These are phyloP conservation scores for Sphaerodactylus townsendi DNA, from an alignment of 2,113 vertebrate species.

Conservation along the genomic window DNA sequence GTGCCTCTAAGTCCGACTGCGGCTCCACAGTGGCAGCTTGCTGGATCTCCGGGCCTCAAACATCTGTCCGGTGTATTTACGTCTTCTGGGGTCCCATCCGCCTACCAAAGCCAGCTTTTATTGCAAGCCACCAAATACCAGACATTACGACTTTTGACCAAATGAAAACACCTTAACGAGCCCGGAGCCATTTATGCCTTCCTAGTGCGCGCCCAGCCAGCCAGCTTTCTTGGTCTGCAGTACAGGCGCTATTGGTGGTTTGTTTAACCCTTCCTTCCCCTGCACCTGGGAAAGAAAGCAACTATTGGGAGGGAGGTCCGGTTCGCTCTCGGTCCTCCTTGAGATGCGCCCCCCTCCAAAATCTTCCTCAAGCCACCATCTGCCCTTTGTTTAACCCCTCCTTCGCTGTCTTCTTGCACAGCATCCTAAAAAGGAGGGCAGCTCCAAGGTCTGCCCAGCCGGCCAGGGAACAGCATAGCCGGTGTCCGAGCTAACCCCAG, in stretches of 20 bases:
- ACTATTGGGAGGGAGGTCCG: too few relatives aligned
- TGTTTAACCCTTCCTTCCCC: neutral
- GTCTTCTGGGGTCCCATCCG: conserved; percentile 29
- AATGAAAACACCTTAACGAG: neutral
- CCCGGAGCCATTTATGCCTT: neutral
- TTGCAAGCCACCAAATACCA: conserved; percentile 47
- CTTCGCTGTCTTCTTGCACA: too few relatives aligned
- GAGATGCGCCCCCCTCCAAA: neutral
- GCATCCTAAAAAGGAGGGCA: neutral
- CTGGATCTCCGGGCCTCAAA: conserved; percentile 37
- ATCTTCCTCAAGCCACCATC: neutral
- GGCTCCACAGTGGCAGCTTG: conserved; percentile 52
- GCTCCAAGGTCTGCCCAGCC: neutral
- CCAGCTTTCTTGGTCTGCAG: neutral
- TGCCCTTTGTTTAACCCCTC: too few relatives aligned
- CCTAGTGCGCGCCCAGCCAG: neutral
- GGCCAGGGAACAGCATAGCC: neutral
- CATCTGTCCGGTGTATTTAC: neutral
- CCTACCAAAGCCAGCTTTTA: conserved; percentile 33
- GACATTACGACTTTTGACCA: conserved; percentile 44
- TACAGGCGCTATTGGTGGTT: neutral
- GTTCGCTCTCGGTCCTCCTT: neutral
- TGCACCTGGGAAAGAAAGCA: neutral
- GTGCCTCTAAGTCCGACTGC: too few relatives aligned
- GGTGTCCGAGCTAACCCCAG: neutral